Base-by-base conservation (phyloP, 1,140 invertebrate genomes). In the Eubasilissa regina region DNA sequence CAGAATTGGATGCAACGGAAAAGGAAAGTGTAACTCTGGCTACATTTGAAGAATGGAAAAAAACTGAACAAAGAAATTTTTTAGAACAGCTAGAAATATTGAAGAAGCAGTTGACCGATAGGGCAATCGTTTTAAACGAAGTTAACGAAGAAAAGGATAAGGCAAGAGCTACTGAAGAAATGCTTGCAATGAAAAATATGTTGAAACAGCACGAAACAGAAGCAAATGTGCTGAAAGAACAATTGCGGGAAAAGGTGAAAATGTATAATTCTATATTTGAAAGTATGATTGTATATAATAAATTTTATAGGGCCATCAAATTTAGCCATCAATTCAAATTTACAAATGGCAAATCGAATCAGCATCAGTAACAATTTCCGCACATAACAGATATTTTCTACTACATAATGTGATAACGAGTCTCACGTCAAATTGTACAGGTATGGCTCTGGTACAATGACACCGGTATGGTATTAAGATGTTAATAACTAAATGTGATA, bases 11-110 rank as follows among this genome's bases (percentile, higher is more conserved):
- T 64, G 10, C 43, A n/a, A 82, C 12, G 70, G 68, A 83, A 75
- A 81, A 45, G 51, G 74, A 7, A 58, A 51, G 13, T 77, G 77
- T 80, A n/a, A 68, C 86, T 35, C 56, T 87, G 64, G 84, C 87
- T 76, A 88, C 86, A 84, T 84, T 88, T 73, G 85, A 88, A 78
- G 85, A 87, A 83, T 89, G 86, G 86, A 87, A 87, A 85, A 86
- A 86, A 78, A 83, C 85, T 77, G 88, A 89, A 85, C 84, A 85
- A 79, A 87, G 83, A 81, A 90, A 85, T 84, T 89, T 86, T 83
- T 87, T 83, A 80, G 85, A 85, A 84, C 88, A 88, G 87, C 87
- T 88, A 83, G 86, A 83, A 73, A 77, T 84, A 13, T 83, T 86
- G 17, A 89, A 87, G 83, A 84, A 86, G 75, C 84, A 75, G 82